Base-by-base conservation (phyloP, 2,113 vertebrate genomes). In the Piaya cayana region DNA sequence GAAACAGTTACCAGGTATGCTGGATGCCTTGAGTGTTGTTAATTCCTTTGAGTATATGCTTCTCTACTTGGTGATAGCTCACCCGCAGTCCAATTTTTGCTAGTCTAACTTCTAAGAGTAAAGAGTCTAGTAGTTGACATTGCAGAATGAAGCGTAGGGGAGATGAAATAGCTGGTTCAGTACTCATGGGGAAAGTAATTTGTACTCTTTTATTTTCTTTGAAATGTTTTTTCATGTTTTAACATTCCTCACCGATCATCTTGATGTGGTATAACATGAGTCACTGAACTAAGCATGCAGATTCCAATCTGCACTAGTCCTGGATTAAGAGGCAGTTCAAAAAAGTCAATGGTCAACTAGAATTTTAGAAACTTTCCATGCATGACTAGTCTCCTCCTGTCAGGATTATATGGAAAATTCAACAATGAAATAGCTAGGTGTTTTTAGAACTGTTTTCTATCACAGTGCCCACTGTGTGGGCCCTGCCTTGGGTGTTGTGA, bases 1-100 rank as follows among this genome's bases (percentile, higher is more conserved):
- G 99, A 86, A 99, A 91, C 71, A 96, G 37, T 67, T 99, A 99
- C 86, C 98, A 99, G 99, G 99, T 99, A 97, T 97, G 77, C 9
- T 85, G 60, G 63, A 55, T 77, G 56, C 21, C 23, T 56, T 49
- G 25, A 25, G 29, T 76, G 15, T 75, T 67, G 13, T 79, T 86
- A 50, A 58, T 72, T 62, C 43, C 34, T 80, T 55, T n/a, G 17
- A 64, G n/a, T 80, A 5, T 50, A 4, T 75, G 39, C 15, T 90
- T 86, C 43, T 75, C 18, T 60, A 64, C 25, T 56, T 71, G 34
- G 23, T 79, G 64, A 79, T 29, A 6, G 4, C 39, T 78, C 34
- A 56, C 30, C 49, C 9, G 8, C 30, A 70, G 11, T 27, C 7
- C 18, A 9, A 2, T 52, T 82, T 50, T 81, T 64, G 27, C 26